A percentile compares a stretch with the other conserved stretches of the same genome.
Conservation (phyloP, 1,140 invertebrate species). For the Belonocnema kinseyi region DNA sequence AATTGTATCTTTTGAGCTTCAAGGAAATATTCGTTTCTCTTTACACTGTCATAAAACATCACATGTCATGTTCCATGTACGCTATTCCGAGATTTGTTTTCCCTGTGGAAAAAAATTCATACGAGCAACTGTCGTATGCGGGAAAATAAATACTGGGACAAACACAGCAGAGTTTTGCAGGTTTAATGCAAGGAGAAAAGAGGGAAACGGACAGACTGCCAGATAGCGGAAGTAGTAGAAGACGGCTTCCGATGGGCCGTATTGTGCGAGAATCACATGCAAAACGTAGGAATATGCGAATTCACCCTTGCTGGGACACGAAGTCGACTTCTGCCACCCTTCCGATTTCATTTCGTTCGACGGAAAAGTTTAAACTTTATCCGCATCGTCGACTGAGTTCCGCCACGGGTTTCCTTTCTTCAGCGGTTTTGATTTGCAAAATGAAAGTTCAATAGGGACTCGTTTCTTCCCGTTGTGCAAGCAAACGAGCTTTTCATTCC, state of each 20-base stretch:
- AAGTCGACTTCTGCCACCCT: conserved; percentile 56
- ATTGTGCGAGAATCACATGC: conserved; percentile 66
- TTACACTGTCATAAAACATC: conserved; percentile 26
- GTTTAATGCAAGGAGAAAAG: conserved; percentile 48
- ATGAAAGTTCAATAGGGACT: conserved; percentile 35
- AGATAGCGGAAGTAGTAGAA: conserved; percentile 66
- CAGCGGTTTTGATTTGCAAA: conserved; percentile 36
- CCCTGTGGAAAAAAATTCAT: conserved; percentile 10
- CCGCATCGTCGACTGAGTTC: conserved; percentile 44
- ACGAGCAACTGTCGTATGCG: conserved; percentile 33
- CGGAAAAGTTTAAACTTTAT: conserved; percentile 61
- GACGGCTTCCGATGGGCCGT: conserved; percentile 68
- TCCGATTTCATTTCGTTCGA: conserved; percentile 57
- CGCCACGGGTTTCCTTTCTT: conserved; percentile 33
- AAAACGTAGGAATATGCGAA: conserved; percentile 63
- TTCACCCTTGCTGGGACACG: conserved; percentile 36
- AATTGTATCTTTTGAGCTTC: neutral
- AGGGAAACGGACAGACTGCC: conserved; percentile 50
- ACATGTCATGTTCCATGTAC: conserved; percentile 27
- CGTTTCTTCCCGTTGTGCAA: no score
- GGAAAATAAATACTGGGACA: conserved; percentile 54
- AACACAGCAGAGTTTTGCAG: conserved; percentile 46
- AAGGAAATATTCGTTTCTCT: conserved; percentile 18
- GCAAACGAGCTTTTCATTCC: no score
- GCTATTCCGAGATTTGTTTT: conserved; percentile 19